These are phyloP conservation scores for Eupithecia vulgata DNA, from an alignment of 2,888 invertebrate species.

Conservation along the genomic window DNA sequence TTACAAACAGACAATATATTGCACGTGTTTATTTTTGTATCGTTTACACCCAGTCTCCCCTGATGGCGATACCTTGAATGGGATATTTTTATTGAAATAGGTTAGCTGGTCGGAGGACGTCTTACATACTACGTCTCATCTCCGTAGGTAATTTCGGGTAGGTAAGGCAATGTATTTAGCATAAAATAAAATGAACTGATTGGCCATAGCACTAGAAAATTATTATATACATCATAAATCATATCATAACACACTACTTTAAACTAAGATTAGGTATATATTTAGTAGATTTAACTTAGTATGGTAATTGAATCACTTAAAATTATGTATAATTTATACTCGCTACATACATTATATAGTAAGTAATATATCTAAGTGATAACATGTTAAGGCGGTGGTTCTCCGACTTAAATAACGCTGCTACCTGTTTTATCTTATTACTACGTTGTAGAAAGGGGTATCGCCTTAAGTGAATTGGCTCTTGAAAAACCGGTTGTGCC, in stretches of 20 bases:
- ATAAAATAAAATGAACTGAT: constrained; percentile 2
- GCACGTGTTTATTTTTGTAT: too few species aligned
- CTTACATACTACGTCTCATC: too few species aligned
- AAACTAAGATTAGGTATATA: background rate
- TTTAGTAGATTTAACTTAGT: background rate
- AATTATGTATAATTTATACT: background rate
- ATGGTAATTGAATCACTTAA: background rate
- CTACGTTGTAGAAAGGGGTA: too few species aligned
- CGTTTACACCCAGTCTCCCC: too few species aligned
- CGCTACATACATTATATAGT: background rate
- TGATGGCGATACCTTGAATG: too few species aligned
- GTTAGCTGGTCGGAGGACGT: too few species aligned
- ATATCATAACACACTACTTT: background rate
- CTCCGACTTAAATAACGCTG: too few species aligned
- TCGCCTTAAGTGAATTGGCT: background rate
- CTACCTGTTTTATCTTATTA: too few species aligned
- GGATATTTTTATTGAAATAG: too few species aligned
- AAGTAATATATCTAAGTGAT: background rate
- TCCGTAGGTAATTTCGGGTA: too few species aligned
- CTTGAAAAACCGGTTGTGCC: background rate
- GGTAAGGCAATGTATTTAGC: background rate
- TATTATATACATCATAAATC: background rate
- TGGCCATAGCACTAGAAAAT: background rate
- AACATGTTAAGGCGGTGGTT: background rate
- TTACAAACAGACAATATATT: too few species aligned